Evolutionary conservation across 2,888 invertebrate genomes (phyloP), one percentile per base, ranked within the genome.

Genomic region (Thera britannica): DNA sequence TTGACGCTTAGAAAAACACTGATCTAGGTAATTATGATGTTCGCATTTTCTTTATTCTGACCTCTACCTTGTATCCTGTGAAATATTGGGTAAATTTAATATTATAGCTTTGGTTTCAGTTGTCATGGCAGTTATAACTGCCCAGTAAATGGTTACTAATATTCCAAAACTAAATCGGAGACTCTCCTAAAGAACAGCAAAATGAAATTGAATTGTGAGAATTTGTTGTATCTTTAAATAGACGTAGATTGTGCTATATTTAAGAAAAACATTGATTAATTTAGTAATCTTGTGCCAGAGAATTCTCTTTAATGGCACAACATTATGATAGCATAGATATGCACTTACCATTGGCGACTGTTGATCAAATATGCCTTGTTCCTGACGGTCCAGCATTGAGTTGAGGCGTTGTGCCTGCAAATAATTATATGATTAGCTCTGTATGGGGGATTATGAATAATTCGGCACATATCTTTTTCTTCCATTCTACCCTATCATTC

Each of bases 331-430:
- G 68, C 46, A 67, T 63, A 67, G 62, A 59, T 61, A 38, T 59
- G 72, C 72, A 92, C 93, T 92, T 79, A 93, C 93, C 93, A 93
- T 90, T 69, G 92, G 93, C 79, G 90, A 86, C 80, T 91, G 91
- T 72, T 91, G 89, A 72, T 93, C 94, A 72, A 92, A 92, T 88
- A 94, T 94, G 81, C 94, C 94, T 79, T 95, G 95, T 80, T 97
- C 96, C 84, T 96, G 96, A 77, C 96, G 96, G 79, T 97, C 96
- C 68, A 97, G 87, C 90, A 97, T 91, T 0, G 95, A 94, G 80
- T 95, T 95, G 52, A 95, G 82, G 68, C 95, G 94, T 79, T 95
- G 95, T 1, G 95, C 95, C 94, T 94, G 83, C n/a, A 78, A 76
- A 74, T 62, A 64, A 57, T 23, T 7, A 44, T 41, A 9, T 46